Evolutionary conservation across 2,113 vertebrate species (phyloP).

Genomic region (Andinoacara biseriatus): DNA sequence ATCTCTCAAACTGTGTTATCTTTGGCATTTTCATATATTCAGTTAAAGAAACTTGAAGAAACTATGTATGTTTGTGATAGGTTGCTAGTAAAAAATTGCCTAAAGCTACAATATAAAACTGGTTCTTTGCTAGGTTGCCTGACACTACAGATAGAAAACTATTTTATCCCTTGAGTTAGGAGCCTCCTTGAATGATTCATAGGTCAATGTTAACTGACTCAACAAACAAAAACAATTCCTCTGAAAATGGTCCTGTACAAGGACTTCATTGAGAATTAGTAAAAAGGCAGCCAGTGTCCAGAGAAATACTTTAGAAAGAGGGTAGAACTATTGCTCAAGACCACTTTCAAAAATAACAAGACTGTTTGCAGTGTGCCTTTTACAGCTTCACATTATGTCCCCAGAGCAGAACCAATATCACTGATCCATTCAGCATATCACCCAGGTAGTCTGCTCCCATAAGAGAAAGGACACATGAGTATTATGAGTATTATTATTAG

Average conservation of each 20-base stretch:
- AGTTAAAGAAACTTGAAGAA: background rate
- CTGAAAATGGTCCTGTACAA: background rate
- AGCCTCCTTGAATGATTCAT: background rate
- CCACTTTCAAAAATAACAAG: background rate
- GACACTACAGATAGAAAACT: background rate
- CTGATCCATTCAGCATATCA: no score
- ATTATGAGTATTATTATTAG: background rate
- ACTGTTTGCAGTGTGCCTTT: background rate
- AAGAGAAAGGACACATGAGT: no score
- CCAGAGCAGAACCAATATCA: no score
- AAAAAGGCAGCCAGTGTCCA: background rate
- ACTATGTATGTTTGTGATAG: background rate
- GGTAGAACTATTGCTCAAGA: background rate
- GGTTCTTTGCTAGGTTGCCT: background rate
- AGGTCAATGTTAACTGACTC: background rate
- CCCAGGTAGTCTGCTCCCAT: no score
- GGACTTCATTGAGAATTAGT: background rate
- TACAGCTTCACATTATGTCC: no score
- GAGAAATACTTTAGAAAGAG: background rate
- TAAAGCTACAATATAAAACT: background rate
- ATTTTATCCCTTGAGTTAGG: background rate
- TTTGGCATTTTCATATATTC: background rate
- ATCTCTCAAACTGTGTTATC: background rate
- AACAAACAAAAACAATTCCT: background rate
- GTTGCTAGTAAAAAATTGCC: background rate